phyloP scores from a whole-genome alignment of 2,888 invertebrate genomes.

The Chaitophorus viminalis region DNA sequence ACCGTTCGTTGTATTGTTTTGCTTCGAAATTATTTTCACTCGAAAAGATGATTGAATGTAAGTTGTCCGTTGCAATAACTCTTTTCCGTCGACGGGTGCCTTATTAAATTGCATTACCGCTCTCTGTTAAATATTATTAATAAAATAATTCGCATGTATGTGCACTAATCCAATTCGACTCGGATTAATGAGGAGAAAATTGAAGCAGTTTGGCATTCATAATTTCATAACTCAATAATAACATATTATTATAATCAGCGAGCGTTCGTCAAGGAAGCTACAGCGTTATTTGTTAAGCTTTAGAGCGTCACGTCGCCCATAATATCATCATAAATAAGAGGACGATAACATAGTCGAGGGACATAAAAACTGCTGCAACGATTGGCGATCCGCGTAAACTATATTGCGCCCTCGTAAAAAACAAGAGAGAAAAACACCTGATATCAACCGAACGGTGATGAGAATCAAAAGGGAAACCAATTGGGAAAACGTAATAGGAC shows the following conservation, averaged over 20 bases:
- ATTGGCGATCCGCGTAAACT: conserved; percentile 27
- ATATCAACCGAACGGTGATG: conserved; percentile 32
- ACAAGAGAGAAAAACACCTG: conserved; percentile 45
- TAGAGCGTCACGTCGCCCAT: not conserved
- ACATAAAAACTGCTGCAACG: not conserved
- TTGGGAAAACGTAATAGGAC: conserved; percentile 25
- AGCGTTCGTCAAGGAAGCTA: not conserved
- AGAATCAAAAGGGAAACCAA: conserved; percentile 39
- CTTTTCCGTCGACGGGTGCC: not conserved
- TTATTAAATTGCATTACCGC: conserved; percentile 33
- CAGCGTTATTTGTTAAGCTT: not conserved
- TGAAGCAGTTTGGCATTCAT: conserved; percentile 15
- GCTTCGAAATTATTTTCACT: not conserved
- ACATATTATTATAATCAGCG: not conserved
- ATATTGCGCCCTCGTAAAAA: conserved; percentile 31
- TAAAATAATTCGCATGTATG: conserved; percentile 17
- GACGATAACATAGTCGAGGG: not conserved
- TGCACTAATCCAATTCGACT: conserved; percentile 31
- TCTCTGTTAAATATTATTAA: conserved; percentile 36
- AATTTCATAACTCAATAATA: conserved; percentile 19
- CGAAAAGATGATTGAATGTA: conserved; percentile 29
- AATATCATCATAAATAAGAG: not conserved
- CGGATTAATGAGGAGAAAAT: conserved; percentile 42
- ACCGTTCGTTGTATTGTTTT: not conserved
- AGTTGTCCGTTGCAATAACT: conserved; percentile 34